Percentiles rank a stretch among this genome's conserved stretches.
Conservation (phyloP, 64 coral and sea anemone genomes). For the Pocillopora damicornis region DNA sequence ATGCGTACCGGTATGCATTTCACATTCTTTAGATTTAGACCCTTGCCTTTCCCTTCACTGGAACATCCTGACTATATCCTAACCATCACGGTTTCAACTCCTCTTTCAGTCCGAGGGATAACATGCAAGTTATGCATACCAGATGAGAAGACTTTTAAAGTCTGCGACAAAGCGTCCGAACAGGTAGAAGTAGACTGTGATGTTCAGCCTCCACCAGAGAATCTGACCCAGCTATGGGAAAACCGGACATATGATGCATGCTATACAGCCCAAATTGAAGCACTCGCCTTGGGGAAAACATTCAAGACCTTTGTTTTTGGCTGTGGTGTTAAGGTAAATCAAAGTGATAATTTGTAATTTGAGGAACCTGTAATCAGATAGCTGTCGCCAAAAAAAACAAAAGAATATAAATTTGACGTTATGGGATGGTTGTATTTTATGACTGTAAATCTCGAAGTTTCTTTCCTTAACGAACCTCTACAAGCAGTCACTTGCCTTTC, state of each 20-base stretch:
- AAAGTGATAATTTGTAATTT: not conserved
- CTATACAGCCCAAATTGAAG: not conserved
- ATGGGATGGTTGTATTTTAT: no score
- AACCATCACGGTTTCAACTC: not conserved
- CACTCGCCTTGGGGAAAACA: not conserved
- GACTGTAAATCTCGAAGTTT: no score
- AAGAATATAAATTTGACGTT: no score
- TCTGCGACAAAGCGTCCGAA: not conserved
- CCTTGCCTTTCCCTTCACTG: no score
- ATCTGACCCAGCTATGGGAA: not conserved
- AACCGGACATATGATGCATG: not conserved
- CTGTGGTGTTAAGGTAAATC: not conserved
- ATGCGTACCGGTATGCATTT: no score
- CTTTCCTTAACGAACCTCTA: no score
- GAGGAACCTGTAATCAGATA: not conserved
- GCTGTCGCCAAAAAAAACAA: no score
- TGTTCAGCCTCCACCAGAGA: not conserved
- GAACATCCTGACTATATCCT: no score
- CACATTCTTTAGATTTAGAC: no score
- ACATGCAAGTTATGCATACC: slow-evolving; percentile 7
- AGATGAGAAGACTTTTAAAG: not conserved
- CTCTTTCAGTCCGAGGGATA: not conserved
- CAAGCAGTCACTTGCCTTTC: not conserved
- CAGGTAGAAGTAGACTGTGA: not conserved
- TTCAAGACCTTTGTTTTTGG: not conserved